These are phyloP conservation scores for Xylophagus ater DNA, from an alignment of 2,888 invertebrate genomes.

Conservation along the genomic window DNA sequence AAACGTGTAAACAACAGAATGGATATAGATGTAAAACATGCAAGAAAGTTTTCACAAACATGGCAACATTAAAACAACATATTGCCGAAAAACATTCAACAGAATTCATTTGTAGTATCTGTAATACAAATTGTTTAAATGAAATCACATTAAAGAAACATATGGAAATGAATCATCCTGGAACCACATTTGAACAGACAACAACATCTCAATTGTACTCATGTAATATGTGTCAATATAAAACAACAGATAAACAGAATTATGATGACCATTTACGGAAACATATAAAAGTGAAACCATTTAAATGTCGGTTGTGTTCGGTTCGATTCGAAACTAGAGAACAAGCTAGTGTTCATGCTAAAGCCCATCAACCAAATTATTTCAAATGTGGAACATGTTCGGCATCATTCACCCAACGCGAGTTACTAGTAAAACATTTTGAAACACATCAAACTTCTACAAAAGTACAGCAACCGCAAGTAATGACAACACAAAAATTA, in stretches of 20 bases:
- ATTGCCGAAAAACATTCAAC: slow-evolving; percentile 34
- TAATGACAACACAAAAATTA: slow-evolving; percentile 33
- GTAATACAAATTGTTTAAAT: slow-evolving; percentile 36
- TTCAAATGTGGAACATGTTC: slow-evolving; percentile 39
- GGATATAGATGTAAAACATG: slow-evolving; percentile 33
- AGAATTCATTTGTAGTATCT: slow-evolving; percentile 30
- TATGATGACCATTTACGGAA: slow-evolving; percentile 38
- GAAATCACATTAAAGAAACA: slow-evolving; percentile 36
- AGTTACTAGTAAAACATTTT: slow-evolving; percentile 37
- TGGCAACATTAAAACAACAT: slow-evolving; percentile 36
- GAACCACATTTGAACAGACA: slow-evolving; percentile 14
- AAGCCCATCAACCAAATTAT: slow-evolving; percentile 38
- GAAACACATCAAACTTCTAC: slow-evolving; percentile 32
- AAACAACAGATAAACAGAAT: slow-evolving; percentile 34
- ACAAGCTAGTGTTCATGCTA: slow-evolving; percentile 38
- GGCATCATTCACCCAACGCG: slow-evolving; percentile 36
- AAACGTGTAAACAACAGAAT: slow-evolving; percentile 38
- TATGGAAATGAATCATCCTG: slow-evolving; percentile 35
- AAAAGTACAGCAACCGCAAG: slow-evolving; percentile 12
- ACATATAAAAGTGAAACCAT: slow-evolving; percentile 39
- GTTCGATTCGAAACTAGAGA: slow-evolving; percentile 39
- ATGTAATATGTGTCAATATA: slow-evolving; percentile 38
- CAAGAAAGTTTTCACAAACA: slow-evolving; percentile 35
- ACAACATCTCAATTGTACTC: slow-evolving; percentile 29
- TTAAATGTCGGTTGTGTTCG: slow-evolving; percentile 39